Percentiles rank a stretch among this genome's conserved stretches.
Conservation (phyloP, 1,140 invertebrate genomes). For the Drosophila biarmipes region DNA sequence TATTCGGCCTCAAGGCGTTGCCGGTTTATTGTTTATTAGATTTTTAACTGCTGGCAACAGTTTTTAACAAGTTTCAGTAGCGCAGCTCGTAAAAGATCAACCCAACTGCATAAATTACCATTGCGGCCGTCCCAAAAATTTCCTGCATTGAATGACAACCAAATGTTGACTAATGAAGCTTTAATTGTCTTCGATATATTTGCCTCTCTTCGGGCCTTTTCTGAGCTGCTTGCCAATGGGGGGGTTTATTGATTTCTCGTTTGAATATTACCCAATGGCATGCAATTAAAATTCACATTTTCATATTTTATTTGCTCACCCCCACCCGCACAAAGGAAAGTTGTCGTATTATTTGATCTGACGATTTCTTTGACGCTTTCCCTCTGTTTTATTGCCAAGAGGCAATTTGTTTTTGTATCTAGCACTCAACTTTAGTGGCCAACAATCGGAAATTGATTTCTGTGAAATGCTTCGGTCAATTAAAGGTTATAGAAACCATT, state of each 20-base stretch:
- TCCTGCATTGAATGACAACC: conserved; percentile 21
- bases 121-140: conserved; percentile 25
- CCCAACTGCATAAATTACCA: conserved; percentile 29
- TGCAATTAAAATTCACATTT: conserved; percentile 69
- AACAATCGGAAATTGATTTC: conserved; percentile 11
- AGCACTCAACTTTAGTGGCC: conserved; percentile 4
- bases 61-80: conserved; percentile 76
- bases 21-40: conserved; percentile 62
- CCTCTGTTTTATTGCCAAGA: conserved; percentile 10
- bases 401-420: conserved; percentile 10
- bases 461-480: conserved; percentile 14
- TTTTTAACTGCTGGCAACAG: conserved; percentile 62
- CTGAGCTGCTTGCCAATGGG: conserved; percentile 33
- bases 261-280: conserved; percentile 37
- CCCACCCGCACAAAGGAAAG: conserved; percentile 54
- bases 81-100: conserved; percentile 33
- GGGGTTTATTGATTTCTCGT: conserved; percentile 35
- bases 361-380: conserved; percentile 54
- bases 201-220: conserved; percentile 12
- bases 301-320: conserved; percentile 42
- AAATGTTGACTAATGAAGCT: conserved; percentile 58
- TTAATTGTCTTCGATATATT: conserved; percentile 64
- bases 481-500: conserved; percentile 4
- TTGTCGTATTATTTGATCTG: conserved; percentile 23
- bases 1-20: conserved; percentile 60